These are phyloP conservation scores for Antennarius maculatus DNA, from an alignment of 2,797 vertebrate species.

Conservation along the genomic window DNA sequence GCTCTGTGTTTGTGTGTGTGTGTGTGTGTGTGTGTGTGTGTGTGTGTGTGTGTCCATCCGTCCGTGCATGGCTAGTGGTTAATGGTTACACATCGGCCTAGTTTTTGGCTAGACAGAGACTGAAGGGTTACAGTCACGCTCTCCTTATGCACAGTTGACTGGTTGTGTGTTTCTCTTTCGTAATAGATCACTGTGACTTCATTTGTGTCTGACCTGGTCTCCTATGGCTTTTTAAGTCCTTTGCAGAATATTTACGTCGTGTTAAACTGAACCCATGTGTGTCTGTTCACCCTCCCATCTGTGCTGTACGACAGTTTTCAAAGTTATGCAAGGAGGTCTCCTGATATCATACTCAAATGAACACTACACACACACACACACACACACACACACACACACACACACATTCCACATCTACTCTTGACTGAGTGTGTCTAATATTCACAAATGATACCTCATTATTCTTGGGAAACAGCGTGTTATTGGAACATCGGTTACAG, in stretches of 20 bases:
- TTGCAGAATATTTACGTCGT: background rate
- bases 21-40: conserved; percentile 18
- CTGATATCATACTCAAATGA: conserved; percentile 9
- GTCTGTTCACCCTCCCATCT: conserved; percentile 9
- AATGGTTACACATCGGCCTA: conserved; percentile 59
- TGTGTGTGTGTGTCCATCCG: too few species aligned
- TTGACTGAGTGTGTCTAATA: too few species aligned
- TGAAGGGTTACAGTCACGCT: conserved; percentile 52
- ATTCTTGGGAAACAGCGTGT: too few species aligned
- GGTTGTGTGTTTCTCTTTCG: conserved; percentile 32
- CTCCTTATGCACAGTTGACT: conserved; percentile 26
- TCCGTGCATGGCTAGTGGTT: background rate
- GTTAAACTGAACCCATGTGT: background rate
- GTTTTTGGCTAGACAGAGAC: conserved; percentile 50
- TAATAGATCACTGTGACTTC: conserved; percentile 23
- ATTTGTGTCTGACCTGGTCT: conserved; percentile 3
- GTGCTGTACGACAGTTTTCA: background rate
- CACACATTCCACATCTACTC: too few species aligned
- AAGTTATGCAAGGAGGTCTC: conserved; percentile 17
- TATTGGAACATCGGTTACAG: too few species aligned
- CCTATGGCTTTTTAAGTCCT: conserved; percentile 1
- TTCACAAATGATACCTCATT: too few species aligned
- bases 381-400: too few species aligned
- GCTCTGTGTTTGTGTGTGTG: background rate
- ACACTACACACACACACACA: conserved; percentile 9